Conservation (phyloP, 2,797 vertebrate species). For the Adelosebastes latens region DNA sequence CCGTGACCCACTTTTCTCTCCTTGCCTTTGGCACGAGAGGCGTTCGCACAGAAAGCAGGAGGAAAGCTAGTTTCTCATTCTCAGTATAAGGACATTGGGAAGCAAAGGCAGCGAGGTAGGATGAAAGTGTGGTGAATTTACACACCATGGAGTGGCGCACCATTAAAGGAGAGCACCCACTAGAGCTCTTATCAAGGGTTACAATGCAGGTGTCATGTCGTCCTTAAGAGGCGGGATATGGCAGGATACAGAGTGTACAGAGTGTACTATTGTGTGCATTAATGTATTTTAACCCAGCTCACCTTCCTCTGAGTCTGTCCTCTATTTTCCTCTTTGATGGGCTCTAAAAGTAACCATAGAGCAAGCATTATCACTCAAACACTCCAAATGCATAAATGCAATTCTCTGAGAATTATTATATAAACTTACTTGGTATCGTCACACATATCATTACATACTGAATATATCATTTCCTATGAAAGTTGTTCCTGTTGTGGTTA, state of each 20-base stretch:
- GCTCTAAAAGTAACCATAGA: conserved; percentile 49
- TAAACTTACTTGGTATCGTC: not conserved
- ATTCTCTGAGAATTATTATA: conserved; percentile 9
- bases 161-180: conserved; percentile 50
- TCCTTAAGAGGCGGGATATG: conserved; percentile 47
- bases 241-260: conserved; percentile 42
- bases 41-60: conserved; percentile 45
- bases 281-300: conserved; percentile 51
- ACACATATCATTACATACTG: not conserved
- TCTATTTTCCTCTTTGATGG: conserved; percentile 32
- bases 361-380: conserved; percentile 31
- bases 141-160: conserved; percentile 19
- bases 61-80: conserved; percentile 38
- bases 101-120: conserved; percentile 23
- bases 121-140: conserved; percentile 29
- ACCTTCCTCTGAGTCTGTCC: conserved; percentile 17
- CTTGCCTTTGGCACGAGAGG: conserved; percentile 44
- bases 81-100: conserved; percentile 40
- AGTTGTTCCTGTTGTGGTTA: not conserved
- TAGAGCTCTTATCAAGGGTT: conserved; percentile 40
- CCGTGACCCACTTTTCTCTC: conserved; percentile 71
- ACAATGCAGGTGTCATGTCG: conserved; percentile 33
- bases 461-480: not conserved
- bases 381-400: conserved; percentile 28
- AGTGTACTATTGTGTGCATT: conserved; percentile 52